These are phyloP conservation scores for Uloborus plumipes DNA, from an alignment of 2,888 invertebrate genomes.

Conservation along the genomic window DNA sequence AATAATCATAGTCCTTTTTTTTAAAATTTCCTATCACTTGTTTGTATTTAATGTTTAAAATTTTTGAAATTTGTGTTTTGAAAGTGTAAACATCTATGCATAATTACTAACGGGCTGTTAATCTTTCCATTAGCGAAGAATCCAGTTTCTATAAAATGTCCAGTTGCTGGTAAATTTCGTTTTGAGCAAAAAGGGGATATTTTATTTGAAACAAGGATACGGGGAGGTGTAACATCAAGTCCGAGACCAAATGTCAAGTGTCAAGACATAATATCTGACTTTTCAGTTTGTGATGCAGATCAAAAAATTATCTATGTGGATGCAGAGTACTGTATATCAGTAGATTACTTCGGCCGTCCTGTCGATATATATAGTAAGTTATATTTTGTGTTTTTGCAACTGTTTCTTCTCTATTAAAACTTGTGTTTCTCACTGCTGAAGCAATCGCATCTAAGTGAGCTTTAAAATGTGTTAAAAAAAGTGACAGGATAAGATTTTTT, in stretches of 20 bases:
- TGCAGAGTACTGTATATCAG: constrained; percentile 95
- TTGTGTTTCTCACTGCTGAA: too few species aligned
- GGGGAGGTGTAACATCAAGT: constrained; percentile 94
- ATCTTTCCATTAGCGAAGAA: constrained; percentile 74
- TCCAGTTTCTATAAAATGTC: constrained; percentile 93
- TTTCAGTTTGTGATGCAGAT: constrained; percentile 95
- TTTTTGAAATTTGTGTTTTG: background rate
- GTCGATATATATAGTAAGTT: constrained; percentile 89
- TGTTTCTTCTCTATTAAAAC: too few species aligned
- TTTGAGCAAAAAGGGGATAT: constrained; percentile 93
- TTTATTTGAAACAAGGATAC: constrained; percentile 90
- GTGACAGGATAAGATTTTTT: too few species aligned
- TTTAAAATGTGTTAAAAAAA: too few species aligned
- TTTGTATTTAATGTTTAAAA: background rate
- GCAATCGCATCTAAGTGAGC: too few species aligned
- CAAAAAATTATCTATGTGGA: constrained; percentile 95
- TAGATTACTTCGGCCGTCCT: constrained; percentile 93
- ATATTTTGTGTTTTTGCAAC: too few species aligned
- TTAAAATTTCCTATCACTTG: too few species aligned
- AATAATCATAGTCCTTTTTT: too few species aligned
- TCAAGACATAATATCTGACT: constrained; percentile 92
- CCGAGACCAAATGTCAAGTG: constrained; percentile 94
- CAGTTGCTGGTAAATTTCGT: constrained; percentile 95
- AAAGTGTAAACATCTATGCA: too few species aligned
- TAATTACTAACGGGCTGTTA: background rate